Evolutionary conservation across 2,888 invertebrate genomes (phyloP).

Genomic region (Drosophila leonis): DNA sequence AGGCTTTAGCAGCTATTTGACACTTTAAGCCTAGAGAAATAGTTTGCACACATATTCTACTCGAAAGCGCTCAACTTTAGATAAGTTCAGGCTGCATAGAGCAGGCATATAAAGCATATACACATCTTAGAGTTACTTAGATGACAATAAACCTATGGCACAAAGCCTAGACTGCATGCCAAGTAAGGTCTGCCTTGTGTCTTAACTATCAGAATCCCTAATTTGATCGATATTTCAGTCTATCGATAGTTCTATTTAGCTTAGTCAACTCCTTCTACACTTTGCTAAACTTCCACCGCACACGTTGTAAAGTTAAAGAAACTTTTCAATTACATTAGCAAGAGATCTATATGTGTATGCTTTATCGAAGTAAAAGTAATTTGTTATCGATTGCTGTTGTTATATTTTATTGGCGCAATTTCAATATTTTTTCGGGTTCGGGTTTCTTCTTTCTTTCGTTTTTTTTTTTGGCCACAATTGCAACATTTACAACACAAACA

Average conservation of each 20-base stretch:
- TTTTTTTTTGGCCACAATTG: constrained; percentile 32
- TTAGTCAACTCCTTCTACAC: background rate
- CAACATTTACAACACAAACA: constrained; percentile 46
- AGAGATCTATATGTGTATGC: background rate
- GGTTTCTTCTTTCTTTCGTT: background rate
- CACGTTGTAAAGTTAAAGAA: background rate
- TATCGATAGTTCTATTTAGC: background rate
- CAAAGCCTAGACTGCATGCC: too few relatives aligned
- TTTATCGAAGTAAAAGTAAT: background rate
- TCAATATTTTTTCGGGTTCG: constrained; percentile 31
- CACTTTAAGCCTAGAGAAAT: too few relatives aligned
- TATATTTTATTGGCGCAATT: constrained; percentile 41
- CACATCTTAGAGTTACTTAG: too few relatives aligned
- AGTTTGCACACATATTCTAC: too few relatives aligned
- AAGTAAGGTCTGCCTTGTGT: too few relatives aligned
- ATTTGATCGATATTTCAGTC: background rate
- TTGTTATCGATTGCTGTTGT: constrained; percentile 21
- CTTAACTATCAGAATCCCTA: too few relatives aligned
- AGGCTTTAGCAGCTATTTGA: too few relatives aligned
- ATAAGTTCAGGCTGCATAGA: too few relatives aligned
- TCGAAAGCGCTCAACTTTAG: too few relatives aligned
- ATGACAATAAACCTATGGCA: too few relatives aligned
- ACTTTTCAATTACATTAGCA: constrained; percentile 9
- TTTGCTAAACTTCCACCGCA: background rate
- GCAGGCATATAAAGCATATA: too few relatives aligned